These are phyloP conservation scores for Catagonus wagneri DNA, from an alignment of 2,113 vertebrate species.

Conservation along the genomic window DNA sequence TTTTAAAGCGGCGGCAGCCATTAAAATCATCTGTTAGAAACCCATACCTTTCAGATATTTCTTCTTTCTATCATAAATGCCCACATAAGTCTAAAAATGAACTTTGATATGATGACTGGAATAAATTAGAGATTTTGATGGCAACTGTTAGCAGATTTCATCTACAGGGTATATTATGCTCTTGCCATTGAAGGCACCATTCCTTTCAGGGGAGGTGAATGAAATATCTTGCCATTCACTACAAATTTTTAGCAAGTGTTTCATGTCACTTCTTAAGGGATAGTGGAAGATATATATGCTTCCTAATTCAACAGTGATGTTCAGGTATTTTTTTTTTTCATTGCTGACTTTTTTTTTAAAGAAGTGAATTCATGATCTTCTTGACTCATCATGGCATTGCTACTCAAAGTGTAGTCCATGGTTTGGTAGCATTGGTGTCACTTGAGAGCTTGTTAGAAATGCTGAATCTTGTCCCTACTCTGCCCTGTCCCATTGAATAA, in stretches of 20 bases:
- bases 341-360: background rate
- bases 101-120: conserved; percentile 44
- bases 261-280: background rate
- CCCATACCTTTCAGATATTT: conserved; percentile 58
- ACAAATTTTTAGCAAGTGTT: background rate
- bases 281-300: background rate
- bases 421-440: background rate
- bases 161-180: background rate
- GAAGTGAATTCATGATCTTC: background rate
- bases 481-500: background rate
- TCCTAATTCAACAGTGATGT: background rate
- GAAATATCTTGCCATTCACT: background rate
- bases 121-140: conserved; percentile 46
- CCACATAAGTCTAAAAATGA: conserved; percentile 66
- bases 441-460: background rate
- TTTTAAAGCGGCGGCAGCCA: conserved; percentile 42
- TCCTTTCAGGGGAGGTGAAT: background rate
- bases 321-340: background rate
- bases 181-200: background rate
- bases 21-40: conserved; percentile 23
- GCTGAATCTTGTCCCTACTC: background rate
- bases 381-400: background rate
- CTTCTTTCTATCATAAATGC: conserved; percentile 52
- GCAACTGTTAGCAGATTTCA: background rate
- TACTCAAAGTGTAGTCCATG: background rate